Percentiles rank a stretch among this genome's conserved stretches.
These are phyloP conservation scores for Lucifuga dentata DNA, from an alignment of 2,113 vertebrate genomes.

Conservation along the genomic window DNA sequence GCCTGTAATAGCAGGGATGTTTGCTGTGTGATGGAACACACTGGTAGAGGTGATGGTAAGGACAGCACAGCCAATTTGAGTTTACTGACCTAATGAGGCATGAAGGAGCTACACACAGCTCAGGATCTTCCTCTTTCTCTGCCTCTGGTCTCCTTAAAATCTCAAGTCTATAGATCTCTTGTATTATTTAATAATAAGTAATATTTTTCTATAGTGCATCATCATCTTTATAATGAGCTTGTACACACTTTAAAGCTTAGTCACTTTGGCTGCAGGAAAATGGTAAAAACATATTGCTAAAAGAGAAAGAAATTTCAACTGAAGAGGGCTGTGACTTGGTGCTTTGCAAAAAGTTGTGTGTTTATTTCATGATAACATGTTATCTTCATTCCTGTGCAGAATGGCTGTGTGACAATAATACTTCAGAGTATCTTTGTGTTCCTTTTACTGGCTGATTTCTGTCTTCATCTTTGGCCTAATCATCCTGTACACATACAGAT, in stretches of 20 bases:
- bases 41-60: conserved; percentile 38
- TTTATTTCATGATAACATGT: conserved; percentile 51
- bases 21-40: conserved; percentile 7
- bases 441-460: conserved; percentile 52
- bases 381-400: conserved; percentile 38
- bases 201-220: conserved; percentile 4
- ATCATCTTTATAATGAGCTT: neutral
- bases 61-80: conserved; percentile 42
- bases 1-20: conserved; percentile 24
- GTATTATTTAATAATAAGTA: neutral
- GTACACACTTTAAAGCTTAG: neutral
- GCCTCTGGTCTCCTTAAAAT: conserved; percentile 18
- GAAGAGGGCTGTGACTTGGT: conserved; percentile 38
- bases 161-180: neutral
- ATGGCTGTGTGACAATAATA: conserved; percentile 45
- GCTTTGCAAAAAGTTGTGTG: conserved; percentile 27
- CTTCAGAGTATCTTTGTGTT: conserved; percentile 45
- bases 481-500: conserved; percentile 51
- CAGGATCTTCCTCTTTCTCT: conserved; percentile 26
- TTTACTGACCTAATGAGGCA: conserved; percentile 62
- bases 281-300: neutral
- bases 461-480: conserved; percentile 61
- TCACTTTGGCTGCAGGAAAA: neutral
- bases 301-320: conserved; percentile 11
- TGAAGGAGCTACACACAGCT: conserved; percentile 44